phyloP scores from a whole-genome alignment of 1,140 invertebrate species.

The Plectrocnemia conspersa region DNA sequence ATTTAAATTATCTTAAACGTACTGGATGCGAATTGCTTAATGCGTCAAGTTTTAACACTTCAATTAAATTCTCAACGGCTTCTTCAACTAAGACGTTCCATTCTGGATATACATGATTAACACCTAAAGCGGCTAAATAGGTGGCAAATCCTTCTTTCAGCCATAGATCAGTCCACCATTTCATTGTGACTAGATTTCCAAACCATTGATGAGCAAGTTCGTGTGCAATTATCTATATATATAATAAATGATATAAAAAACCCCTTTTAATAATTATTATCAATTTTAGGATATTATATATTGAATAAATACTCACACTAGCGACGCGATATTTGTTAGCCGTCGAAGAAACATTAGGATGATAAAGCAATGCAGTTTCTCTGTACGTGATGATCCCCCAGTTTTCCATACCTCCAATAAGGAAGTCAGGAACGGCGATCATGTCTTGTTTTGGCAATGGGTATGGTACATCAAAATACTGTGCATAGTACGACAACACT shows the following conservation, averaged over 20 bases:
- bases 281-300: no score
- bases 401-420: constrained; percentile 78
- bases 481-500: constrained; percentile 64
- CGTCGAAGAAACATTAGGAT: constrained; percentile 59
- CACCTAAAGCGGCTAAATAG: constrained; percentile 60
- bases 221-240: constrained; percentile 71
- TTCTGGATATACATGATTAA: constrained; percentile 55
- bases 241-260: no score
- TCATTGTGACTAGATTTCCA: constrained; percentile 74
- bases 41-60: constrained; percentile 54
- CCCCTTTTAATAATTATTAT: no score
- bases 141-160: constrained; percentile 85
- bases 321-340: constrained; percentile 60
- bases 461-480: constrained; percentile 49
- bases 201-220: constrained; percentile 82
- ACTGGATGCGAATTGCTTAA: constrained; percentile 59
- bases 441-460: constrained; percentile 59
- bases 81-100: constrained; percentile 64
- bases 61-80: constrained; percentile 53
- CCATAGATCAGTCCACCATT: constrained; percentile 82
- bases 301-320: constrained; percentile 46
- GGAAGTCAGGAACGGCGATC: constrained; percentile 69
- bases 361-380: constrained; percentile 67
- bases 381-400: constrained; percentile 61
- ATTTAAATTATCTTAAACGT: no score